Evolutionary conservation across 2,888 invertebrate genomes (phyloP), one percentile per base, ranked within the genome.

Genomic region (Coleophora deauratella): DNA sequence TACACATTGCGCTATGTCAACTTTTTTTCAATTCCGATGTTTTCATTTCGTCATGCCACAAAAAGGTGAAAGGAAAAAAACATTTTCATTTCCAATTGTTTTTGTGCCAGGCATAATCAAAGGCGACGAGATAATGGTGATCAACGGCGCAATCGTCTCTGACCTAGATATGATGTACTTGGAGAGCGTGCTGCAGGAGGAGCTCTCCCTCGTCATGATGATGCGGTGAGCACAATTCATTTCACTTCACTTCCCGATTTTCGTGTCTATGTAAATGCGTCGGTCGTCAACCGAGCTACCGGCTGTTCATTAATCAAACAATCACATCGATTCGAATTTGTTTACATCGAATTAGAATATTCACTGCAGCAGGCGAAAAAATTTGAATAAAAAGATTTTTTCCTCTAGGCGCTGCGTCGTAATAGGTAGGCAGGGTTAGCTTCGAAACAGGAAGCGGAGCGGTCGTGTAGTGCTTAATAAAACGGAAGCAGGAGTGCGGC

Each of bases 111-210:
- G 98, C 70, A 93, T 98, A 74, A 96, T 97, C 81, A 95, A 97
- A 87, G 94, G 97, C 65, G 98, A 98, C 86, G 98, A 98, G 88
- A 97, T 98, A 79, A 96, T 98, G 93, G 97, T 98, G 78, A 97
- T 98, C 87, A 98, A 98, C 88, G 96, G 97, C 54, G 97, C 97
- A 62, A 96, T 98, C 77, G 97, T 98, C 57, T 96, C 96, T 67
- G 98, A 98, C 88, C 89, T 98, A 86, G 98, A 98, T 89, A 98
- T 98, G 98, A 98, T 98, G 95, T 98, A 97, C 88, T 90, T 98
- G 73, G 98, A 98, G 84, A 96, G 95, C 70, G 95, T 98, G 51
- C 89, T 98, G 57, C 97, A 97, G 81, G 97, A 98, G 77, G 97
- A 97, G 70, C 90, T 95, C 51, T 93, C 95, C 37, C 90, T 98